These are phyloP conservation scores for Prochilodus magdalenae DNA, from an alignment of 2,113 vertebrate genomes.

Conservation along the genomic window DNA sequence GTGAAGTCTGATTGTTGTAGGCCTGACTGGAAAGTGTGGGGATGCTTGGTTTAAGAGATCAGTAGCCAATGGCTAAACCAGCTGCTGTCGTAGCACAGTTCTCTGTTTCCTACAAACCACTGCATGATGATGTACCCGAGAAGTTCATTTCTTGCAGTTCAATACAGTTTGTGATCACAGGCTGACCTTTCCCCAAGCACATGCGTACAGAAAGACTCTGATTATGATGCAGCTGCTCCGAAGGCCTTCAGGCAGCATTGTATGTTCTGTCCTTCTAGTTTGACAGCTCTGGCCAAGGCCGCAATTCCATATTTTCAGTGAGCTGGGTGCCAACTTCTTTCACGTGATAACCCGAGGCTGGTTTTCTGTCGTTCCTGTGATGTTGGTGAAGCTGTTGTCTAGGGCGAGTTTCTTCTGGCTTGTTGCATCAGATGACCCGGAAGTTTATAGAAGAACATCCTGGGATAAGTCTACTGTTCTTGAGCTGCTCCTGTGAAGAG, in stretches of 20 bases:
- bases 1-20: too few relatives aligned
- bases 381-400: background rate
- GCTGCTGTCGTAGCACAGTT: background rate
- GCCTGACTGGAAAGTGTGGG: too few relatives aligned
- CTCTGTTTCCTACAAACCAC: background rate
- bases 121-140: background rate
- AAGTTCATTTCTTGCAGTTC: background rate
- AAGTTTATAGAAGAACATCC: too few relatives aligned
- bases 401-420: too few relatives aligned
- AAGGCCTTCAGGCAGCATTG: slow-evolving; percentile 30
- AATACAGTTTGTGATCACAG: background rate
- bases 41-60: too few relatives aligned
- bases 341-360: background rate
- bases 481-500: too few relatives aligned
- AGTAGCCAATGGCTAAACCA: too few relatives aligned
- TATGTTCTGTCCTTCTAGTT: slow-evolving; percentile 33
- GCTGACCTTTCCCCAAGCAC: background rate
- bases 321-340: background rate
- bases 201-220: background rate
- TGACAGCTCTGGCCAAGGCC: slow-evolving; percentile 34
- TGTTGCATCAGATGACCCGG: too few relatives aligned
- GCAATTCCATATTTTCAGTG: slow-evolving; percentile 6
- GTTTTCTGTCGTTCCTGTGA: background rate
- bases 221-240: slow-evolving; percentile 15
- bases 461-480: too few relatives aligned